These are phyloP conservation scores for Eristalis pertinax DNA, from an alignment of 2,888 invertebrate species.

Conservation along the genomic window DNA sequence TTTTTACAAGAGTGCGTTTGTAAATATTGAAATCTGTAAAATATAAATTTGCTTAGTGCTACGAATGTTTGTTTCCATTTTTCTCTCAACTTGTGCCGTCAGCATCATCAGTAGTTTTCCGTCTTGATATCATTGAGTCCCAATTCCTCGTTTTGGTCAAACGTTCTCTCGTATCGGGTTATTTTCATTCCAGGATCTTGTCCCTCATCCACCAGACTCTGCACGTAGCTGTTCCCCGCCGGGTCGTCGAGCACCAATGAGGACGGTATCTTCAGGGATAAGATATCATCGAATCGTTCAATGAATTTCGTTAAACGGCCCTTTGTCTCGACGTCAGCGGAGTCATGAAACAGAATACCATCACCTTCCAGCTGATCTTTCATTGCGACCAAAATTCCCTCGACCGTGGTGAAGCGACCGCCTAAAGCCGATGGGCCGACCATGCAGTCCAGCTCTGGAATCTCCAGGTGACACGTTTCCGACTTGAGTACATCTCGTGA, in stretches of 20 bases:
- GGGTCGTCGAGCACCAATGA: slow-evolving; percentile 96
- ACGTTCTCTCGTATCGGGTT: slow-evolving; percentile 89
- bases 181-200: slow-evolving; percentile 89
- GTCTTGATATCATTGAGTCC: slow-evolving; percentile 98
- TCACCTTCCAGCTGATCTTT: slow-evolving; percentile 87
- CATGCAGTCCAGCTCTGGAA: slow-evolving; percentile 94
- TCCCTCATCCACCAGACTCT: slow-evolving; percentile 88
- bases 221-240: slow-evolving; percentile 97
- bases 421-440: slow-evolving; percentile 93
- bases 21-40: slow-evolving; percentile 45
- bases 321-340: slow-evolving; percentile 84
- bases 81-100: not conserved
- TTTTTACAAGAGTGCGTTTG: slow-evolving; percentile 3
- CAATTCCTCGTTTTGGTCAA: slow-evolving; percentile 96
- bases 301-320: slow-evolving; percentile 86
- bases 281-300: slow-evolving; percentile 85
- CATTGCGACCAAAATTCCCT: slow-evolving; percentile 91
- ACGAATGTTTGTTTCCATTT: not conserved
- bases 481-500: slow-evolving; percentile 97
- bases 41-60: slow-evolving; percentile 3
- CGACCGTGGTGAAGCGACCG: slow-evolving; percentile 97
- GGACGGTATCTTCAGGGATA: slow-evolving; percentile 84
- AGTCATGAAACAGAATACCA: slow-evolving; percentile 88
- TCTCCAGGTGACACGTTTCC: slow-evolving; percentile 89
- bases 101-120: slow-evolving; percentile 88